Evolutionary conservation across 2,888 invertebrate species (phyloP).

Genomic region (Zelleria hepariella): DNA sequence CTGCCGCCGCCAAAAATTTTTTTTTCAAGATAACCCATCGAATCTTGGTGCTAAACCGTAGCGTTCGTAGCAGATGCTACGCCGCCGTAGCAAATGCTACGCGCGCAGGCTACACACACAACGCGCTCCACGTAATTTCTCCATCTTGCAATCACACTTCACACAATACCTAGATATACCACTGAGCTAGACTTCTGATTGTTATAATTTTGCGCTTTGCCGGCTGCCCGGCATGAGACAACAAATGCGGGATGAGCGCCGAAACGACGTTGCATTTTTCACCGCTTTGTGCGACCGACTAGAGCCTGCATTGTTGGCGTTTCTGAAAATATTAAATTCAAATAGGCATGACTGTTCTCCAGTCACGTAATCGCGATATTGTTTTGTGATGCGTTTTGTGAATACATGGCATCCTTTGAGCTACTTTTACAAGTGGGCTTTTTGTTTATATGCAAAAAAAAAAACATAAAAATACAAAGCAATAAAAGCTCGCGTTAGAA

Average conservation of each 20-base stretch:
- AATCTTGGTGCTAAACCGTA: background rate
- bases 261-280: conserved; percentile 39
- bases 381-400: background rate
- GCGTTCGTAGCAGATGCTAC: background rate
- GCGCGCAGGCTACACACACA: too few species aligned
- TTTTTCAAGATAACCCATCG: too few species aligned
- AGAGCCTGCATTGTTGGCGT: conserved; percentile 25
- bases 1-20: too few species aligned
- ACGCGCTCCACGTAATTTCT: too few species aligned
- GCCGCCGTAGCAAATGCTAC: too few species aligned
- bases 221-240: conserved; percentile 28
- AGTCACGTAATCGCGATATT: background rate
- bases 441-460: too few species aligned
- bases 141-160: background rate
- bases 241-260: conserved; percentile 49
- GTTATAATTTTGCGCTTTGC: too few species aligned
- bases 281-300: conserved; percentile 32
- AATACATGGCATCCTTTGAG: background rate
- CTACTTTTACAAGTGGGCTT: too few species aligned
- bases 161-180: background rate
- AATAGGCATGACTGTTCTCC: background rate
- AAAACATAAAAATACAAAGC: background rate
- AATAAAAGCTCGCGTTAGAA: too few species aligned
- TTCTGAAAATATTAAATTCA: conserved; percentile 7
- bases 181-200: too few species aligned